Evolutionary conservation across 2,888 invertebrate species (phyloP).

Genomic region (Didymodactylos carnosus): DNA sequence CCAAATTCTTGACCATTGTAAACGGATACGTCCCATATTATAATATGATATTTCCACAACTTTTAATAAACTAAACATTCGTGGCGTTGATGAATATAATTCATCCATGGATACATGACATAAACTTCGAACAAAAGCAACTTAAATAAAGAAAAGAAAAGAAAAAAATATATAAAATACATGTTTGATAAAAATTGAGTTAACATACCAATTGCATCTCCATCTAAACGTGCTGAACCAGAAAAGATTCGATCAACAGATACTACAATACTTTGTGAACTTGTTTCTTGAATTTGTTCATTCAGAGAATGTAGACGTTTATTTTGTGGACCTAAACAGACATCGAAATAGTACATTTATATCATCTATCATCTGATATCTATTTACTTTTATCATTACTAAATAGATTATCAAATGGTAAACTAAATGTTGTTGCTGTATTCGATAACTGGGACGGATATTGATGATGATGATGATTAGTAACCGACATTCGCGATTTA

Average conservation of each 20-base stretch:
- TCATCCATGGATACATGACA: conserved; percentile 88
- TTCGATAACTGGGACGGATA: neutral
- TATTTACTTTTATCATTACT: neutral
- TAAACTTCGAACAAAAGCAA: conserved; percentile 86
- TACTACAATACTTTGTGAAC: conserved; percentile 93
- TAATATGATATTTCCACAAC: conserved; percentile 98
- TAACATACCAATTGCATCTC: conserved; percentile 56
- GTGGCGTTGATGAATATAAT: conserved; percentile 61
- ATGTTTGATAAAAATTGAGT: neutral
- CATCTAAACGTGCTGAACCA: conserved; percentile 51
- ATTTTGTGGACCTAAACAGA: neutral
- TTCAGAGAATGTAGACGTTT: conserved; percentile 41
- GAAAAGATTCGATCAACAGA: conserved; percentile 94
- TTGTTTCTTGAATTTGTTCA: conserved; percentile 91
- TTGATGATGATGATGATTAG: neutral
- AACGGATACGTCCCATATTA: conserved; percentile 93
- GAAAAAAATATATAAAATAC: neutral
- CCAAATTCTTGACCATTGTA: conserved; percentile 99
- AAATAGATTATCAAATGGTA: neutral
- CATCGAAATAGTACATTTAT: too few species aligned
- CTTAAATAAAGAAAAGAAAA: conserved; percentile 33
- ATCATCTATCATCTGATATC: too few species aligned
- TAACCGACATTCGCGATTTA: neutral
- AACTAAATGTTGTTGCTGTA: neutral
- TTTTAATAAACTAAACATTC: conserved; percentile 96